Evolutionary conservation across 1,140 invertebrate genomes (phyloP).

Genomic region (Leptonema lineaticorne): DNA sequence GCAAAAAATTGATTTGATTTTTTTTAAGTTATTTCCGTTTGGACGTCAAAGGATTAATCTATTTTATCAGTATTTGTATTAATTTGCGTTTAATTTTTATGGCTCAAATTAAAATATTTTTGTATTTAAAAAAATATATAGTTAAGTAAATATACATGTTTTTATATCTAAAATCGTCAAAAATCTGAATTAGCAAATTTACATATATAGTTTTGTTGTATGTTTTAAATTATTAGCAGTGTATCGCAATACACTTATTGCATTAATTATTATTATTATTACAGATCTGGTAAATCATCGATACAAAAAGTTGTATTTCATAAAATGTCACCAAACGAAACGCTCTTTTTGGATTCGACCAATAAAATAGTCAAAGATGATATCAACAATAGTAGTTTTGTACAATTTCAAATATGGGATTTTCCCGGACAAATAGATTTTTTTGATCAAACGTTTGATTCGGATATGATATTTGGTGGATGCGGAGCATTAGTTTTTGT

Average conservation of each 20-base stretch:
- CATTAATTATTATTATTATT: slow-evolving; percentile 41
- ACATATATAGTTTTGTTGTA: too few species aligned
- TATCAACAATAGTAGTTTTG: slow-evolving; percentile 95
- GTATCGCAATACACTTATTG: not conserved
- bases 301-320: slow-evolving; percentile 99
- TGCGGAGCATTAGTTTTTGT: slow-evolving; percentile 98
- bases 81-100: too few species aligned
- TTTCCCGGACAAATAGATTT: slow-evolving; percentile 99
- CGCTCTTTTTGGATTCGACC: slow-evolving; percentile 97
- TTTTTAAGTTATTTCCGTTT: too few species aligned
- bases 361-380: slow-evolving; percentile 99
- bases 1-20: too few species aligned
- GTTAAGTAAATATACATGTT: too few species aligned
- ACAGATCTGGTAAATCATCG: slow-evolving; percentile 98
- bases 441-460: slow-evolving; percentile 94
- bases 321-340: slow-evolving; percentile 99
- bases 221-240: too few species aligned
- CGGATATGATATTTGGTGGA: slow-evolving; percentile 91
- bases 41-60: too few species aligned
- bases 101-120: too few species aligned
- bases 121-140: too few species aligned
- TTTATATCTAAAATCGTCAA: too few species aligned
- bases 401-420: slow-evolving; percentile 99
- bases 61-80: too few species aligned
- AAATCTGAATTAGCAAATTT: too few species aligned